Conservation (phyloP, 2,888 invertebrate genomes). For the Disparrhopalites patrizii region DNA sequence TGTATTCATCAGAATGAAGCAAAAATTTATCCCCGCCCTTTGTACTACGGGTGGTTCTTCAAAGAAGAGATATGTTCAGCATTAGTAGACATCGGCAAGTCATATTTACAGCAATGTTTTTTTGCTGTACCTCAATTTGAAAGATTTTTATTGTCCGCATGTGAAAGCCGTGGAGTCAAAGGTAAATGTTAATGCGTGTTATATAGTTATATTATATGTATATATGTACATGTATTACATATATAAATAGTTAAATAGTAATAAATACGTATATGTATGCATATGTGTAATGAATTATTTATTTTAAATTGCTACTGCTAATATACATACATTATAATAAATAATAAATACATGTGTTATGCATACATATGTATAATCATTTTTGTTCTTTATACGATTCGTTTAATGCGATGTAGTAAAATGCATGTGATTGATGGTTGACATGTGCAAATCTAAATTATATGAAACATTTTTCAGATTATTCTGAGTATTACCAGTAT, state of each 20-base stretch:
- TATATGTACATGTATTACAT: not conserved
- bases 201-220: not conserved
- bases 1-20: too few species aligned
- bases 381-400: not conserved
- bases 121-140: slow-evolving; percentile 23
- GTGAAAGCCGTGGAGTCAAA: slow-evolving; percentile 7
- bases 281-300: not conserved
- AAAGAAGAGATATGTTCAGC: slow-evolving; percentile 25
- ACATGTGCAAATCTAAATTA: too few species aligned
- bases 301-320: not conserved
- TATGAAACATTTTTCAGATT: slow-evolving; percentile 14
- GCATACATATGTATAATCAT: not conserved
- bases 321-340: too few species aligned
- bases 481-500: slow-evolving; percentile 5
- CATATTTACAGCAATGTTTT: slow-evolving; percentile 6
- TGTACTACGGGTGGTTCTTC: slow-evolving; percentile 45
- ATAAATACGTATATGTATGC: not conserved
- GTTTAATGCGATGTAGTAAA: not conserved
- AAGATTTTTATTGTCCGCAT: not conserved
- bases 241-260: not conserved
- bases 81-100: slow-evolving; percentile 18
- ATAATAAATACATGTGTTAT: too few species aligned
- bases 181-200: not conserved
- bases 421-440: not conserved
- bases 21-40: too few species aligned